These are phyloP conservation scores for Pseudopodoces humilis DNA, from an alignment of 2,113 vertebrate species.

Conservation along the genomic window DNA sequence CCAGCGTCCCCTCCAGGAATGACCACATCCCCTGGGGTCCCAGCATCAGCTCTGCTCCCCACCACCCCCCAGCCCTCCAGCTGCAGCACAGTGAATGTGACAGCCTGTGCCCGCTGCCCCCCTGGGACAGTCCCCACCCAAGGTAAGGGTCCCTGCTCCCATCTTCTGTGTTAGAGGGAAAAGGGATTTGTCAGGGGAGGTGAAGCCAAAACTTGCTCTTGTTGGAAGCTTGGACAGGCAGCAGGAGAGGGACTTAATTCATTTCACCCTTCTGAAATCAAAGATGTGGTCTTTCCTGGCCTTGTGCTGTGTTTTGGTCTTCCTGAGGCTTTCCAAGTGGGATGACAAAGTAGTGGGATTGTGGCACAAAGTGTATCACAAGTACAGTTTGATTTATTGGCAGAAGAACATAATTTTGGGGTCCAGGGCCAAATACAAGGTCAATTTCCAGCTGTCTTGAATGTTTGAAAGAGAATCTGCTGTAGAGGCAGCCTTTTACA, in stretches of 20 bases:
- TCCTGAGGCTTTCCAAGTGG: not conserved
- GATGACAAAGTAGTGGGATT: not conserved
- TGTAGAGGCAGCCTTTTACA: not conserved
- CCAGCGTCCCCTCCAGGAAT: rapidly evolving
- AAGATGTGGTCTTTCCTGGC: not conserved
- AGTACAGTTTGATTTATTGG: not conserved
- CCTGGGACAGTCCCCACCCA: constrained; percentile 75
- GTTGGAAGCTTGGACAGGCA: not conserved
- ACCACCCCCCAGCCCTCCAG: constrained; percentile 52
- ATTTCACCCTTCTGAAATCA: not conserved
- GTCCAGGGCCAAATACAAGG: not conserved
- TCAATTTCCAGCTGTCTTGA: rapidly evolving
- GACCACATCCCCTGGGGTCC: not conserved
- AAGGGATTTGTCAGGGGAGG: not conserved
- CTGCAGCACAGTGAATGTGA: constrained; percentile 77
- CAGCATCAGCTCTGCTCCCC: rapidly evolving
- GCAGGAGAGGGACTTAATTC: not conserved
- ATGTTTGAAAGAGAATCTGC: not conserved
- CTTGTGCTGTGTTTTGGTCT: not conserved
- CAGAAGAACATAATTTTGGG: not conserved
- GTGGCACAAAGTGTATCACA: not conserved
- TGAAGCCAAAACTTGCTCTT: not conserved
- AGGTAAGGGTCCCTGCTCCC: constrained; percentile 39
- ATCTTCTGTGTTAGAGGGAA: rapidly evolving
- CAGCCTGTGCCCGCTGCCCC: constrained; percentile 76